Percentiles rank a stretch among this genome's conserved stretches.
Conservation (phyloP, 1,140 invertebrate genomes). For the Drosophila pseudoobscura region DNA sequence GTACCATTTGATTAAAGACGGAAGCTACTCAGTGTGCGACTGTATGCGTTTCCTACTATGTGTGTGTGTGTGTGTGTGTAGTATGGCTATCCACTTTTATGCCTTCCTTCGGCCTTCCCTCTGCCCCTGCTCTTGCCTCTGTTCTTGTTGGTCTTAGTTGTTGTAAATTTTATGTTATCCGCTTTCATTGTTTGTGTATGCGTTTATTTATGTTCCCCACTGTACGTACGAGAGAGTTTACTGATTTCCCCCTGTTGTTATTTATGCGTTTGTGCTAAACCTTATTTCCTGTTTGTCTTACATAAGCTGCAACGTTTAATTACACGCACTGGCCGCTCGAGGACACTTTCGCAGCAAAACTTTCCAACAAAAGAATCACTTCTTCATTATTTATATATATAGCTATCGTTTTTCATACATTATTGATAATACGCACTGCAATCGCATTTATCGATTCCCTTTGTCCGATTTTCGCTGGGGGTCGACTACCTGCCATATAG, state of each 20-base stretch:
- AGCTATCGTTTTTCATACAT: constrained; percentile 11
- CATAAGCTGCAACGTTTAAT: constrained; percentile 79
- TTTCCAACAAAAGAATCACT: neutral
- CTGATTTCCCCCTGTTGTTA: constrained; percentile 62
- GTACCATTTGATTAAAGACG: constrained; percentile 72
- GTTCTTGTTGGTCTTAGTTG: constrained; percentile 61
- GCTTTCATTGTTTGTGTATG: constrained; percentile 76
- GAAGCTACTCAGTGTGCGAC: constrained; percentile 31
- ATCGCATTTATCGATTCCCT: constrained; percentile 50
- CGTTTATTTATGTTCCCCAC: constrained; percentile 69
- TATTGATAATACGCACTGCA: constrained; percentile 38
- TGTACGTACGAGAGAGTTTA: constrained; percentile 27
- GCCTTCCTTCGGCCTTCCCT: constrained; percentile 16
- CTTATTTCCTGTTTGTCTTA: constrained; percentile 80
- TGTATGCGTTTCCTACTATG: constrained; percentile 1
- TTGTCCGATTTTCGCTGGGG: constrained; percentile 14
- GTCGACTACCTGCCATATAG: no score
- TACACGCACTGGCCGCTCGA: constrained; percentile 56
- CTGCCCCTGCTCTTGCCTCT: constrained; percentile 12
- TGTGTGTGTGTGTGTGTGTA: constrained; percentile 26
- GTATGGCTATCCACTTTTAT: constrained; percentile 45
- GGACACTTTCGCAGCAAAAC: constrained; percentile 6
- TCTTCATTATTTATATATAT: neutral
- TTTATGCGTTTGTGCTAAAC: constrained; percentile 78
- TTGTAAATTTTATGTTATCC: constrained; percentile 81